Conservation (phyloP, 2,797 vertebrate species). For the Crenichthys baileyi region DNA sequence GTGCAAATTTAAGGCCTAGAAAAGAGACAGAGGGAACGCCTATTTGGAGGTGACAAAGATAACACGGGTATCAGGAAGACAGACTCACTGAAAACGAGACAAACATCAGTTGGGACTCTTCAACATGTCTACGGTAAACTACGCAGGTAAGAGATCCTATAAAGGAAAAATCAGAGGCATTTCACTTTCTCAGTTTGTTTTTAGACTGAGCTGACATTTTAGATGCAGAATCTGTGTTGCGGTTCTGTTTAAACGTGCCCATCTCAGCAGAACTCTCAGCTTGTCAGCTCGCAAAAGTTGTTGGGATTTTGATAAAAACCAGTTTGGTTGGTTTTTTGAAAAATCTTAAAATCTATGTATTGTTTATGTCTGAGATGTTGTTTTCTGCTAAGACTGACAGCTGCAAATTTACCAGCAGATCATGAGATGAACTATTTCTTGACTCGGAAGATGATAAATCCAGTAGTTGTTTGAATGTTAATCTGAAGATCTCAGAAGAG, state of each 20-base stretch:
- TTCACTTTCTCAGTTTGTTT: background rate
- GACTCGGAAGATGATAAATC: background rate
- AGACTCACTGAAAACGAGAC: background rate
- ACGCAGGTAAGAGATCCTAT: conserved; percentile 37
- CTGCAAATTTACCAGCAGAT: background rate
- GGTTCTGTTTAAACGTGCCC: background rate
- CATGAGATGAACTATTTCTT: background rate
- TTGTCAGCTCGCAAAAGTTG: background rate
- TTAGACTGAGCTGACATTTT: background rate
- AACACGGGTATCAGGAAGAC: background rate
- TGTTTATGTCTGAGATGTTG: background rate
- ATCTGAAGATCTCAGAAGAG: background rate
- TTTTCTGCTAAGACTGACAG: background rate
- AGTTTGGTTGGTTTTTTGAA: background rate
- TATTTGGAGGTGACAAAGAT: background rate
- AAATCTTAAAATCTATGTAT: conserved; percentile 1
- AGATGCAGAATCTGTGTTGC: background rate
- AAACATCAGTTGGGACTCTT: background rate
- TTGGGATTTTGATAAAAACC: background rate
- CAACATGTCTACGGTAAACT: conserved; percentile 28
- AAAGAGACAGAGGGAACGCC: conserved; percentile 14
- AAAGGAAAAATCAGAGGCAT: background rate
- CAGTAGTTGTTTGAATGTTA: background rate
- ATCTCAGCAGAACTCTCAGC: background rate
- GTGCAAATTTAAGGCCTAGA: background rate